A percentile compares a stretch with the other conserved stretches of the same genome.
Evolutionary conservation across 2,888 invertebrate genomes (phyloP).

Genomic region (Nowickia ferox): DNA sequence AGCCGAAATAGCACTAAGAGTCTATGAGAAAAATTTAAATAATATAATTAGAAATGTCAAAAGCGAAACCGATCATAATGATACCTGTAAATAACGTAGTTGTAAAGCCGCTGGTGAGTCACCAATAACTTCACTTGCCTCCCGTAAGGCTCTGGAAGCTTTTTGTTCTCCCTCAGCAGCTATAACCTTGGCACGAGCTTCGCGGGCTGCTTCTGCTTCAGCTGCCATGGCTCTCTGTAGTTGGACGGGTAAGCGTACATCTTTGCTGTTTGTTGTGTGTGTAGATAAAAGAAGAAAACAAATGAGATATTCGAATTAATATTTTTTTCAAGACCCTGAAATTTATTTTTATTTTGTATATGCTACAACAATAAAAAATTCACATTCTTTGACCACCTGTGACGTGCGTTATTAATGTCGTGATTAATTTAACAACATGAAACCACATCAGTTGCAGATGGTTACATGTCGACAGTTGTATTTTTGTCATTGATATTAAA

Average conservation of each 20-base stretch:
- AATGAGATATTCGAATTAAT: background rate
- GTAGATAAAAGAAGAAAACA: background rate
- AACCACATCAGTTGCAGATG: slow-evolving; percentile 19
- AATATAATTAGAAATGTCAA: background rate
- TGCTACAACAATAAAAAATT: slow-evolving; percentile 22
- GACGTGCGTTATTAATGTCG: slow-evolving; percentile 32
- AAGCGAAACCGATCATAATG: background rate
- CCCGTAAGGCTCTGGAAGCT: slow-evolving; percentile 95
- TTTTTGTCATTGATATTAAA: slow-evolving; percentile 23
- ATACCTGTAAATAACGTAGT: slow-evolving; percentile 94
- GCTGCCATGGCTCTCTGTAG: slow-evolving; percentile 98
- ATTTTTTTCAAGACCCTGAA: slow-evolving; percentile 15
- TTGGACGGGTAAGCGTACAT: slow-evolving; percentile 95
- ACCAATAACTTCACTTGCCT: slow-evolving; percentile 97
- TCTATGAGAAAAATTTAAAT: slow-evolving; percentile 85
- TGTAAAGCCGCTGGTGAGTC: slow-evolving; percentile 98
- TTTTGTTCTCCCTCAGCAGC: slow-evolving; percentile 99
- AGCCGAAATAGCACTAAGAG: slow-evolving; percentile 97
- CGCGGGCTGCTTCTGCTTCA: slow-evolving; percentile 96
- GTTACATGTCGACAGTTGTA: slow-evolving; percentile 1
- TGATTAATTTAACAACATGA: slow-evolving; percentile 45
- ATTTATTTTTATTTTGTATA: background rate
- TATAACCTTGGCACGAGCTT: slow-evolving; percentile 97
- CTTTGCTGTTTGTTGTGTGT: slow-evolving; percentile 87
- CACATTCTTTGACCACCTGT: slow-evolving; percentile 45